Evolutionary conservation across 2,113 vertebrate species (phyloP).

Genomic region (Sigmodon hispidus): DNA sequence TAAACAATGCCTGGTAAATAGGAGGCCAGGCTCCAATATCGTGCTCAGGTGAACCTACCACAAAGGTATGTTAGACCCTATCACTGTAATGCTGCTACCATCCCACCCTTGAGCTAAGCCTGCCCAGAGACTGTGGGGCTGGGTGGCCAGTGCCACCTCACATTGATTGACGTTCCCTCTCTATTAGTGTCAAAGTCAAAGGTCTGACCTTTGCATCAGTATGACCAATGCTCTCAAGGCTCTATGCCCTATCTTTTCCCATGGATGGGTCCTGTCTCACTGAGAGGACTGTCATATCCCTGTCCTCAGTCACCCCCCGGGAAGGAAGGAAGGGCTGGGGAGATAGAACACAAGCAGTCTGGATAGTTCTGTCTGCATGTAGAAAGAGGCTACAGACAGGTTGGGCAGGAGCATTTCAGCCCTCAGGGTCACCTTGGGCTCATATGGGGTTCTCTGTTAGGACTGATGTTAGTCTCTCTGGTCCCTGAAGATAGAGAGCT

Average conservation of each 20-base stretch:
- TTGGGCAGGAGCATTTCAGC: accelerated
- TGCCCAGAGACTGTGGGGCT: not conserved
- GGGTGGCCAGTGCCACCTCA: not conserved
- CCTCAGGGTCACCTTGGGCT: not conserved
- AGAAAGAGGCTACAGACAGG: not conserved
- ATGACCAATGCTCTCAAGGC: not conserved
- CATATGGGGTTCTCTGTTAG: not conserved
- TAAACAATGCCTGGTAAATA: not conserved
- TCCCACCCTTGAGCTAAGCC: accelerated
- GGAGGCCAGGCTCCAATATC: not conserved
- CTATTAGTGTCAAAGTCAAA: too few species aligned
- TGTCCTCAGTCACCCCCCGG: not conserved
- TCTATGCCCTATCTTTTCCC: not conserved
- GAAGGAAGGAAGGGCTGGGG: not conserved
- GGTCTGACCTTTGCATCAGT: not conserved
- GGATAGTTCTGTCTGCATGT: too few species aligned
- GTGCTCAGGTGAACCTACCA: accelerated
- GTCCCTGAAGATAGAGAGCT: not conserved
- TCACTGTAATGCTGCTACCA: not conserved
- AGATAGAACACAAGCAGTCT: accelerated
- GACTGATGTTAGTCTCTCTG: not conserved
- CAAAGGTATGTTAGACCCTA: not conserved
- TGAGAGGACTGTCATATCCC: not conserved
- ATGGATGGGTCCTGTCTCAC: not conserved
- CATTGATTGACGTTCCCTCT: too few species aligned